Percentiles rank a stretch among this genome's conserved stretches.
phyloP scores from a whole-genome alignment of 2,113 vertebrate species.

The Equus quagga region DNA sequence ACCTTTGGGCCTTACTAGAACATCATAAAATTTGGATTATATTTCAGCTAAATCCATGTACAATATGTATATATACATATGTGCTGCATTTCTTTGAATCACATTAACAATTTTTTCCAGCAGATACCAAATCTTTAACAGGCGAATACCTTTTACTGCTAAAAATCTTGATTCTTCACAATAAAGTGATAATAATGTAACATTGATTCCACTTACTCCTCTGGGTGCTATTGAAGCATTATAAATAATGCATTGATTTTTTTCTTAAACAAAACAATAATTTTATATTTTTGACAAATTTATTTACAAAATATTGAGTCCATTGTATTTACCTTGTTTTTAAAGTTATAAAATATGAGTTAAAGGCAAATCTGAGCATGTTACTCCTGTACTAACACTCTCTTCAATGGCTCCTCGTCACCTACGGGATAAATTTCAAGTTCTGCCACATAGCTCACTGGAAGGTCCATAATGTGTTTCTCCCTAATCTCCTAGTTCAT shows the following conservation, averaged over 20 bases:
- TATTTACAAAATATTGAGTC: neutral
- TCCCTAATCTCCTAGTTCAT: neutral
- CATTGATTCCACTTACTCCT: neutral
- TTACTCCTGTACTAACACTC: neutral
- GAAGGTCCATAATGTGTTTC: neutral
- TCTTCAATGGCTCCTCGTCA: neutral
- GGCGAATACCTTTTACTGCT: neutral
- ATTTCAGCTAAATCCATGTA: slow-evolving; percentile 5
- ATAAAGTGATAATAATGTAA: neutral
- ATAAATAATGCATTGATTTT: neutral
- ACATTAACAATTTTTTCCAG: neutral
- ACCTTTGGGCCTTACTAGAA: neutral
- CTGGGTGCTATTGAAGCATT: neutral
- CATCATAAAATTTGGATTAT: slow-evolving; percentile 50
- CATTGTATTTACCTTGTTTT: neutral
- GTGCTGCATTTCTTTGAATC: neutral
- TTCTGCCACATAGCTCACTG: neutral
- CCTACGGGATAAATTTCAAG: neutral
- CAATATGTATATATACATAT: neutral
- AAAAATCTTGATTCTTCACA: neutral
- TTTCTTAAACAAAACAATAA: neutral
- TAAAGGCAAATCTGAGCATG: neutral
- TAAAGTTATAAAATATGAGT: neutral
- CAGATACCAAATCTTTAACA: slow-evolving; percentile 3
- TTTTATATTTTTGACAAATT: neutral